Evolutionary conservation across 2,113 vertebrate genomes (phyloP), one percentile per base, ranked within the genome.

Genomic region (Hylia prasina): DNA sequence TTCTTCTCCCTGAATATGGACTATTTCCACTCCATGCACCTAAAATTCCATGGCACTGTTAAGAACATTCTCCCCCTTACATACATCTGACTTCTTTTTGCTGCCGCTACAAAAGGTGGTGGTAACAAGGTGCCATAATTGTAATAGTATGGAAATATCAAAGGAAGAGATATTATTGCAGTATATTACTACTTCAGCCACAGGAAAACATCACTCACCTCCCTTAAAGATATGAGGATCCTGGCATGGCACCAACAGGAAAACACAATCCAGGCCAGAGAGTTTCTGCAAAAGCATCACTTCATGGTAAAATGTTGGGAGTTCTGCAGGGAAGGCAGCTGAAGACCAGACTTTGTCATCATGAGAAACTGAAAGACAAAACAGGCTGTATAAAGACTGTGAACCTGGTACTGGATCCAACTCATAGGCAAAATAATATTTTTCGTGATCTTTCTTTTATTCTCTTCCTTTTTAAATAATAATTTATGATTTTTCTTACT

Each of bases 351-450:
- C 45, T 53, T 51, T 60, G 23, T 35, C 28, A 66, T 20, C 17
- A 11, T 10, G 24, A 81, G 45, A 61, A 57, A 30, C 24, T 54
- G 42, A 57, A 86, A 63, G 23, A 57, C 8, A 68, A 65, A 35
- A 18, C 5, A 69, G 23, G 11, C 3, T 4, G 7, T 18, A 15
- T 18, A 33, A 39, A 48, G 15, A 45, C 10, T 14, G 9, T 51
- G 11, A 71, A 39, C 17, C 37, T 27, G 7, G 20, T 44, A 51
- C 27, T 22, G 50, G 28, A 15, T 7, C 35, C 6, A 56, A 25
- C 5, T 47, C 19, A 11, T 0, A 19, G 11, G 6, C 23, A 19
- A 63, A 88, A 9, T 0, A 56, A 4, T 1, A 39, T 9, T 37
- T 70, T 27, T 54, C 27, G 22, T 75, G 5, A 39, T 64, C 48